phyloP scores from a whole-genome alignment of 2,888 invertebrate genomes.

The Synanthedon andrenaeformis region DNA sequence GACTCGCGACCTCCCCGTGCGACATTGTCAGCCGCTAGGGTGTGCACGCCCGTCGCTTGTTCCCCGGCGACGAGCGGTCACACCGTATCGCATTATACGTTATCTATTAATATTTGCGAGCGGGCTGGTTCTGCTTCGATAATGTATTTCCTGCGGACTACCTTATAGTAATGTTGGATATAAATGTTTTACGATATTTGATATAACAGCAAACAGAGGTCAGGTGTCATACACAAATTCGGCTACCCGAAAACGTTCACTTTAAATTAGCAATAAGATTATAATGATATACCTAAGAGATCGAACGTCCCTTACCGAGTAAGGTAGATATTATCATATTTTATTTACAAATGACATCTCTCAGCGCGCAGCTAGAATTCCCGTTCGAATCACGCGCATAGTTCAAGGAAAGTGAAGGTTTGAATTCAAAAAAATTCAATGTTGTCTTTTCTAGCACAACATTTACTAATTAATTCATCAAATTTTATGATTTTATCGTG shows the following conservation, averaged over 20 bases:
- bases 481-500: constrained; percentile 64
- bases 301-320: constrained; percentile 71
- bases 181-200: constrained; percentile 7
- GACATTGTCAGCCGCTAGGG: constrained; percentile 6
- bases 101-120: constrained; percentile 25
- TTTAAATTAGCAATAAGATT: constrained; percentile 65
- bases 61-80: constrained; percentile 20
- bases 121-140: constrained; percentile 63
- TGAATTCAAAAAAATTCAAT: constrained; percentile 22
- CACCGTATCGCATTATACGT: constrained; percentile 6
- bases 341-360: constrained; percentile 61
- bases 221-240: constrained; percentile 44
- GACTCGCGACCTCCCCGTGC: constrained; percentile 12
- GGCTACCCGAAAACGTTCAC: constrained; percentile 54
- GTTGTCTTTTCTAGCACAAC: constrained; percentile 60
- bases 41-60: constrained; percentile 14
- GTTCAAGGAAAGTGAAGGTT: constrained; percentile 14
- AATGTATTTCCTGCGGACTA: constrained; percentile 51
- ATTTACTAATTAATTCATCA: constrained; percentile 39
- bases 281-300: constrained; percentile 64
- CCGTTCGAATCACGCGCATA: background rate
- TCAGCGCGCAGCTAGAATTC: constrained; percentile 31
- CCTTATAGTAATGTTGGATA: constrained; percentile 13
- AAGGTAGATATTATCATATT: constrained; percentile 62
- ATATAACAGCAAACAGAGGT: constrained; percentile 8